Evolutionary conservation across 2,113 vertebrate species (phyloP), one percentile per base, ranked within the genome.

Genomic region (Helogale parvula): DNA sequence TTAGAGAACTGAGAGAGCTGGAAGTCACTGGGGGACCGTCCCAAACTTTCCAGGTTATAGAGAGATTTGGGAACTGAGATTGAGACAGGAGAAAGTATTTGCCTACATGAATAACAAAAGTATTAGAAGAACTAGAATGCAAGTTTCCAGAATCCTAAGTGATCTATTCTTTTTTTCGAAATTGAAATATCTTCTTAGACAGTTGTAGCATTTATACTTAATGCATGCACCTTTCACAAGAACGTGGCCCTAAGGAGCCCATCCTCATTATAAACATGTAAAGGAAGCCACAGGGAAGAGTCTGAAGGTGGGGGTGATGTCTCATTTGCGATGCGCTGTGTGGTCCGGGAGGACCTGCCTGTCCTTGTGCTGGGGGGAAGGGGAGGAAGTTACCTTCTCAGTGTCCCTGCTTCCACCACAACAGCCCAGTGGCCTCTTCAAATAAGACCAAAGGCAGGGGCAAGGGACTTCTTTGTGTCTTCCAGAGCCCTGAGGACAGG

Each of bases 341-440:
- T 29, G 19, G 54, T 31, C 45, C 45, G 66, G 45, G 16, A 71
- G 27, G 65, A 15, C 45, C 45, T 38, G 13, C 35, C 14, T 10
- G 0, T 29, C 52, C 10, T 21, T 33, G 17, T 17, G 41, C 41
- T n/a, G 25, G 27, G 27, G 2, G 1, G 23, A 5, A 0, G 15
- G 33, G 14, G 19, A 3, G 50, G 10, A 23, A 60, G 21, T 31
- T 29, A 29, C 11, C 66, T 54, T 31, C 76, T 93, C 80, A 27
- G 65, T 4, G 35, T 65, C 23, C 41, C 50, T 79, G 72, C 45
- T 35, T 45, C 45, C 19, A 80, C 3, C 41, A 29, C 47, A n/a
- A 10, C 21, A 74, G 38, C 35, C 21, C 82, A 47, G 31, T 21
- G 82, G 47, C 57, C 68, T 88, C 57, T 60, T 7, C 54, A 60